phyloP scores from a whole-genome alignment of 35 echinoderm and acorn worm genomes.

The Patiria miniata region DNA sequence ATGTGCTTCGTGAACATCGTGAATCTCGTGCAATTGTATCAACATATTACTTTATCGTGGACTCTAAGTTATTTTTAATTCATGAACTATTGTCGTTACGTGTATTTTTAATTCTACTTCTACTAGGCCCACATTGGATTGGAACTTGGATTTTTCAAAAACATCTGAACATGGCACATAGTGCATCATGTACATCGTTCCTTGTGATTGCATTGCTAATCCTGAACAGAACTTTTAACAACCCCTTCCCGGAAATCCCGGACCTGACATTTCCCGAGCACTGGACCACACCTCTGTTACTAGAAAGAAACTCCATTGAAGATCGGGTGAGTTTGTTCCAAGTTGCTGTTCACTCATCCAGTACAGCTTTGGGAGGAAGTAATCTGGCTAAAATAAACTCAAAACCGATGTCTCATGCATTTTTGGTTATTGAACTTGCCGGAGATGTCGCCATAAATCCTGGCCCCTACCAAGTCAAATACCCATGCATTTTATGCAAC shows the following conservation, averaged over 20 bases:
- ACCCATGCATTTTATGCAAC: constrained; percentile 33
- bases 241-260: neutral
- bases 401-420: constrained; percentile 11
- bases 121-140: too few species aligned
- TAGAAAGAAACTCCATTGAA: neutral
- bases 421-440: constrained; percentile 31
- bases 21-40: neutral
- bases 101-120: too few species aligned
- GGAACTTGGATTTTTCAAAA: too few species aligned
- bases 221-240: neutral
- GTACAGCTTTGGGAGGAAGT: neutral
- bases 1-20: too few species aligned
- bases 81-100: too few species aligned
- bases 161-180: too few species aligned
- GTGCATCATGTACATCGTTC: too few species aligned
- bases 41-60: neutral
- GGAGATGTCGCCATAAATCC: constrained; percentile 39
- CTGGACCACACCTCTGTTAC: neutral
- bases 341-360: constrained; percentile 13
- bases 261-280: neutral
- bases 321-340: constrained; percentile 54
- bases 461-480: constrained; percentile 40
- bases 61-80: too few species aligned
- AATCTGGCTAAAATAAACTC: neutral
- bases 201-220: neutral